phyloP scores from a whole-genome alignment of 2,113 vertebrate species.

The Panurus biarmicus region DNA sequence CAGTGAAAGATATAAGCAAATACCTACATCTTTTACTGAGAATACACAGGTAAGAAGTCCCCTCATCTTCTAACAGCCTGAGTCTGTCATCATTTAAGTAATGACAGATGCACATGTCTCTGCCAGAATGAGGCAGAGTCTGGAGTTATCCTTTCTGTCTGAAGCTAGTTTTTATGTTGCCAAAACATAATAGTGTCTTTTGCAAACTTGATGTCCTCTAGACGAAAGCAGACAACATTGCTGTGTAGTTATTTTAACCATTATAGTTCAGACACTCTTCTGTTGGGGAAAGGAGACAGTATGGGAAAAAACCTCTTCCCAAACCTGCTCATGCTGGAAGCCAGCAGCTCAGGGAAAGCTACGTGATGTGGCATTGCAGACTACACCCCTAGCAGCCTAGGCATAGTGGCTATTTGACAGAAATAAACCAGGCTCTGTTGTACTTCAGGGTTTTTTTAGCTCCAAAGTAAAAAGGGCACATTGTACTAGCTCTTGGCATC shows the following conservation, averaged over 20 bases:
- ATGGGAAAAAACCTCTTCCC: not conserved
- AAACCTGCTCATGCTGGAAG: not conserved
- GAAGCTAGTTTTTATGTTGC: constrained; percentile 9
- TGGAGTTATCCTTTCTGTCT: constrained; percentile 23
- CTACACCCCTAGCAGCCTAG: not conserved
- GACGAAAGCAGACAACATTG: not conserved
- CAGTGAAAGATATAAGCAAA: not conserved
- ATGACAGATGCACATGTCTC: not conserved
- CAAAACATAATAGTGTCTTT: constrained; percentile 6
- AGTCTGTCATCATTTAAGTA: constrained; percentile 14
- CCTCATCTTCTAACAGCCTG: not conserved
- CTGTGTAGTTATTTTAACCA: not conserved
- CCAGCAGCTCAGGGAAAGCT: not conserved
- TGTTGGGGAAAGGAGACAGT: not conserved
- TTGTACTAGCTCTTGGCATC: not conserved
- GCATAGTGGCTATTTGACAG: not conserved
- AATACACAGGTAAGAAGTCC: not conserved
- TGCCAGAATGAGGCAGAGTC: constrained; percentile 56
- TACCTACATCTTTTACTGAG: not conserved
- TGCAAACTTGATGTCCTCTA: not conserved
- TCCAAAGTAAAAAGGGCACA: constrained; percentile 3
- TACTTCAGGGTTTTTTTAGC: not conserved
- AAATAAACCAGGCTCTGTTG: not conserved
- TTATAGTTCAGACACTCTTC: not conserved
- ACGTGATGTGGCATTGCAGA: not conserved